Percentiles rank a stretch among this genome's conserved stretches.
These are phyloP conservation scores for Acheta domesticus DNA, from an alignment of 2,888 invertebrate genomes.

Conservation along the genomic window DNA sequence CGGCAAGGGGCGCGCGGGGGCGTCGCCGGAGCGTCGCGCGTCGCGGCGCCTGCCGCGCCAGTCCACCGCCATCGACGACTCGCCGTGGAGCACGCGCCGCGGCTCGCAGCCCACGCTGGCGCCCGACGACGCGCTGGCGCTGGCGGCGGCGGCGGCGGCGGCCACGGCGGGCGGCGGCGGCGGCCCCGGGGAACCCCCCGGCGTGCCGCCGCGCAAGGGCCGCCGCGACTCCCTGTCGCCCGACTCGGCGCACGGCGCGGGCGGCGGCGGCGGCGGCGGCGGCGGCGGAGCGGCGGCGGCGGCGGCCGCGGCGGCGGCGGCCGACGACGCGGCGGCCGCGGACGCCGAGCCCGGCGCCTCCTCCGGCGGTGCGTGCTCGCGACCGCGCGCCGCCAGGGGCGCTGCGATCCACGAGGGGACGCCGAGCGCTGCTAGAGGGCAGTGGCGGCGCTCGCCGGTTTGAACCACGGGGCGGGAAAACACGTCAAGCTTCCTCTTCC, in stretches of 20 bases:
- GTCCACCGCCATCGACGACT: conserved; percentile 83
- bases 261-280: conserved; percentile 51
- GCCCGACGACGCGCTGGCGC: conserved; percentile 63
- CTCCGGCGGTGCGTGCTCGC: not conserved
- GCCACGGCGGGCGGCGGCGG: conserved; percentile 52
- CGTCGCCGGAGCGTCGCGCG: conserved; percentile 45
- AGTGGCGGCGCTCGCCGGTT: too few relatives aligned
- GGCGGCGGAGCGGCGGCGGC: conserved; percentile 53
- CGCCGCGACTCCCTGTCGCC: not conserved
- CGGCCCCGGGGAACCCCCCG: conserved; percentile 72
- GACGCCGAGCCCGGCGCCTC: not conserved
- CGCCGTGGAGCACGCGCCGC: conserved; percentile 51
- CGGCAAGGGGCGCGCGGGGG: conserved; percentile 40
- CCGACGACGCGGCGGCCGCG: conserved; percentile 76
- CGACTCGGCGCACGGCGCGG: conserved; percentile 53
- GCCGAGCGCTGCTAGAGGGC: too few relatives aligned
- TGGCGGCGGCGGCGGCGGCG: conserved; percentile 51
- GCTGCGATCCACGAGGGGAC: too few relatives aligned
- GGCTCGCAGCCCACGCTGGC: conserved; percentile 80
- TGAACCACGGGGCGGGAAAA: too few relatives aligned
- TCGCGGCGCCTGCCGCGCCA: conserved; percentile 69
- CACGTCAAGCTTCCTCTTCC: too few relatives aligned
- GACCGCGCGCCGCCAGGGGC: not conserved
- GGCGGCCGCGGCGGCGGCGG: conserved; percentile 75
- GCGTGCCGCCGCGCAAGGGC: conserved; percentile 79